phyloP scores from a whole-genome alignment of 2,113 vertebrate species.

The Brachypteracias leptosomus region DNA sequence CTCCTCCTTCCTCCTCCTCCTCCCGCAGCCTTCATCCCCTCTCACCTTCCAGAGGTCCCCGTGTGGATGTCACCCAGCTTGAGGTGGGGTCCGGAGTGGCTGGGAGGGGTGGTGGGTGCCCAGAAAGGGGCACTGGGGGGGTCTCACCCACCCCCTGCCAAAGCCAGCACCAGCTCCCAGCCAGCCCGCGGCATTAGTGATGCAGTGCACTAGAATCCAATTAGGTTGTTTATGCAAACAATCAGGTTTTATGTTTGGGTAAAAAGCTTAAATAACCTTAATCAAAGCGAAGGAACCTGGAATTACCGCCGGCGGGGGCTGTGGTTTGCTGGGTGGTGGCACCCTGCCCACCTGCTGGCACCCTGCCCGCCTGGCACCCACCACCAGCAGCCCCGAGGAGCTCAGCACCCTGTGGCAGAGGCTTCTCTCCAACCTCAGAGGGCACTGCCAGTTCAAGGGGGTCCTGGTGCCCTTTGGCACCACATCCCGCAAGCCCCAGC shows the following conservation, averaged over 20 bases:
- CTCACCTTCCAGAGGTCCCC: neutral
- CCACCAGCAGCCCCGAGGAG: rapidly evolving
- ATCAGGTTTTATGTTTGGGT: constrained; percentile 62
- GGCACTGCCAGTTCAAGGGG: rapidly evolving
- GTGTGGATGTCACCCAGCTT: rapidly evolving
- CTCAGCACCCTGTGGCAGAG: neutral
- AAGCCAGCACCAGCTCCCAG: neutral
- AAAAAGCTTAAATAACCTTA: constrained; percentile 64
- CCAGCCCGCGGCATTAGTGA: constrained; percentile 41
- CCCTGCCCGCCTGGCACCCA: neutral
- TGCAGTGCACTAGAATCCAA: constrained; percentile 52
- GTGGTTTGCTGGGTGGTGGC: neutral
- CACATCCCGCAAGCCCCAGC: neutral
- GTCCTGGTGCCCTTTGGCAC: rapidly evolving
- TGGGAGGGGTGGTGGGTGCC: neutral
- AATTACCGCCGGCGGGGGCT: neutral
- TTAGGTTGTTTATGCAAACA: constrained; percentile 68
- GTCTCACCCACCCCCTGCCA: neutral
- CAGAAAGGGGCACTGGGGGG: rapidly evolving
- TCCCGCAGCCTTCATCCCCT: neutral
- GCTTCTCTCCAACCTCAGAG: neutral
- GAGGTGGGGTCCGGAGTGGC: rapidly evolving
- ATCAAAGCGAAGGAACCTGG: constrained; percentile 5
- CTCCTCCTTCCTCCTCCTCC: neutral
- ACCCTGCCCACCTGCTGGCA: neutral